A percentile compares a stretch with the other conserved stretches of the same genome.
Evolutionary conservation across 2,888 invertebrate genomes (phyloP).

Genomic region (Zygogramma bicolorata): DNA sequence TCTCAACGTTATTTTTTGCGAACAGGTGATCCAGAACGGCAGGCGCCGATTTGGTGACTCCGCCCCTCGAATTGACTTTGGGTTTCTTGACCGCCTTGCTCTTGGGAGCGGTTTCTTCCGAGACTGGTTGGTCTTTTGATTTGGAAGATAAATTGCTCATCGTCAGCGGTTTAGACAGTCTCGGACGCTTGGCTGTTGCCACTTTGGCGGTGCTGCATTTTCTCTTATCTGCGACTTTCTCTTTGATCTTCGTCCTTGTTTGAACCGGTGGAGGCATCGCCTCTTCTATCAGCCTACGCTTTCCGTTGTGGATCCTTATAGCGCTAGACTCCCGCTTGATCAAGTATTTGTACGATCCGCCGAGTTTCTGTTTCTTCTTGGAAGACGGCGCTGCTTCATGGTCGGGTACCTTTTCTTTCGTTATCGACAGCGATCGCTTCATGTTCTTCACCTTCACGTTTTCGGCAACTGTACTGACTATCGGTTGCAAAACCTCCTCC

Average conservation of each 20-base stretch:
- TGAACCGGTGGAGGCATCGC: constrained; percentile 52
- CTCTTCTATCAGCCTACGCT: constrained; percentile 66
- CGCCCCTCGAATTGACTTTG: constrained; percentile 35
- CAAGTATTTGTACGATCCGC: constrained; percentile 65
- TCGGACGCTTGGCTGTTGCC: constrained; percentile 46
- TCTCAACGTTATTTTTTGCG: constrained; percentile 72
- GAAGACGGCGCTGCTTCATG: constrained; percentile 43
- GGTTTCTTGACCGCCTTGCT: constrained; percentile 43
- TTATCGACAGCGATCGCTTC: constrained; percentile 68
- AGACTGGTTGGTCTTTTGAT: constrained; percentile 26
- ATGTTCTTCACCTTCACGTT: constrained; percentile 67
- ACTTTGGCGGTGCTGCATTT: constrained; percentile 60
- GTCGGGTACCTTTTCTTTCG: constrained; percentile 50
- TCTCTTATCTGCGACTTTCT: constrained; percentile 67
- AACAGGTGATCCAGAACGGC: constrained; percentile 71
- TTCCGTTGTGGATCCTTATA: constrained; percentile 66
- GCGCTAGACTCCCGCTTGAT: constrained; percentile 68
- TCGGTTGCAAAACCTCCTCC: constrained; percentile 56
- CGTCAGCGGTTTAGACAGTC: constrained; percentile 58
- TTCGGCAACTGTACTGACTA: constrained; percentile 63
- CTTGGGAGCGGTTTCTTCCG: constrained; percentile 55
- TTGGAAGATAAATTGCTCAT: constrained; percentile 54
- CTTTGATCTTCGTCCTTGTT: constrained; percentile 53
- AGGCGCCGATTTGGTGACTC: constrained; percentile 49
- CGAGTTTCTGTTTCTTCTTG: constrained; percentile 57